Evolutionary conservation across 2,797 vertebrate species (phyloP).

Genomic region (Ataeniobius toweri): DNA sequence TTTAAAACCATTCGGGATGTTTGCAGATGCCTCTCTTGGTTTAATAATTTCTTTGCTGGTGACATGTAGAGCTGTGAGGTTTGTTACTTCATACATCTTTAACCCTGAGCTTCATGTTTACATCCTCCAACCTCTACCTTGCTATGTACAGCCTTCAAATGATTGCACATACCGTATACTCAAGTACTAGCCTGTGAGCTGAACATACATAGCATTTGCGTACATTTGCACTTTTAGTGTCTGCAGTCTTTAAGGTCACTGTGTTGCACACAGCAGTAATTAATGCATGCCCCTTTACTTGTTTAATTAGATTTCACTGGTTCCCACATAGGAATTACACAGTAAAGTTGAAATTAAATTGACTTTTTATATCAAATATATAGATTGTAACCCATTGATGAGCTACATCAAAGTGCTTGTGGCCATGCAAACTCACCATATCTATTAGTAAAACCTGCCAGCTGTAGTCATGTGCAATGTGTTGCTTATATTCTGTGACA

Average conservation of each 20-base stretch:
- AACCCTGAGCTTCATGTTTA: background rate
- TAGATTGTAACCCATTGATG: background rate
- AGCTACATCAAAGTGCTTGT: too few species aligned
- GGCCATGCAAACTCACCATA: background rate
- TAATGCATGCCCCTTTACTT: background rate
- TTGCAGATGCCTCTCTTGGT: background rate
- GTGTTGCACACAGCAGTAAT: background rate
- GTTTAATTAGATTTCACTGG: conserved; percentile 5
- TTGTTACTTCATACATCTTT: background rate
- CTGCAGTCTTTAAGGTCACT: conserved; percentile 2
- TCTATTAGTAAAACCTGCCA: background rate
- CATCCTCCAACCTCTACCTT: background rate
- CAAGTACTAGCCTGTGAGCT: background rate
- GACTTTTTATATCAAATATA: background rate
- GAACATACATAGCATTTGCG: conserved; percentile 1
- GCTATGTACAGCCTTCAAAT: background rate
- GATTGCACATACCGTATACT: background rate
- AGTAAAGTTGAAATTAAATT: background rate
- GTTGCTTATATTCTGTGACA: background rate
- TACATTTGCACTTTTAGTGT: background rate
- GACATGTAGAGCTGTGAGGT: background rate
- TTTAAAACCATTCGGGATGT: background rate
- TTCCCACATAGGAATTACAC: conserved; percentile 11
- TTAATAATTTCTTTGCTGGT: background rate
- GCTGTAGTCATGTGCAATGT: background rate